A percentile compares a stretch with the other conserved stretches of the same genome.
phyloP scores from a whole-genome alignment of 2,113 vertebrate species.

The Aegithalos caudatus region DNA sequence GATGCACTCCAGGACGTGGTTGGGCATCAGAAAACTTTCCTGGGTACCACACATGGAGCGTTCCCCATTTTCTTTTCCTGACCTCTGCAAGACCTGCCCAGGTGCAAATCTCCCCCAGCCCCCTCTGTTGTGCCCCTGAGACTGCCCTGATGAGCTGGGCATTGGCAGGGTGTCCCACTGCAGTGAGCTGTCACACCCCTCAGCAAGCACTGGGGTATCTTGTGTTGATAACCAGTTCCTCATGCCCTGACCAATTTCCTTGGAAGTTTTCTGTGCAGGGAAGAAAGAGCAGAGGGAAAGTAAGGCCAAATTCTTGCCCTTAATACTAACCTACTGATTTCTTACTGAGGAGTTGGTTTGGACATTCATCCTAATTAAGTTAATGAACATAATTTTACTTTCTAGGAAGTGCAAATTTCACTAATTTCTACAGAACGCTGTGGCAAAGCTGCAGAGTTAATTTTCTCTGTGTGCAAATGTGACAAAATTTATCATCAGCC shows the following conservation, averaged over 20 bases:
- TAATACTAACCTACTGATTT: neutral
- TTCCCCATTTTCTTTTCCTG: neutral
- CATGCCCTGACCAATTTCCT: neutral
- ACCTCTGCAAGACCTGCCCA: neutral
- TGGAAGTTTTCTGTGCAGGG: neutral
- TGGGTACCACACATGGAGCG: neutral
- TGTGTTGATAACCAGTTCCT: neutral
- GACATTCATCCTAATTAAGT: neutral
- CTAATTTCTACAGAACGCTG: neutral
- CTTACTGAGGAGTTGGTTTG: neutral
- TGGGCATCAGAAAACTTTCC: neutral
- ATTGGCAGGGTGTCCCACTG: neutral
- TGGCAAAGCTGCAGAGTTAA: neutral
- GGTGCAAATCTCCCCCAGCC: neutral
- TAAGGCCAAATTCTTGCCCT: neutral
- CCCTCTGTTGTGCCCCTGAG: neutral
- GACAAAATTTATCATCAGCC: neutral
- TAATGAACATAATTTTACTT: neutral
- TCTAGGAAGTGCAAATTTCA: neutral
- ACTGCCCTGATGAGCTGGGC: neutral
- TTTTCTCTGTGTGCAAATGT: neutral
- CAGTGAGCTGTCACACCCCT: neutral
- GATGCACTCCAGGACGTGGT: fast-evolving
- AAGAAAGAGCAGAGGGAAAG: neutral
- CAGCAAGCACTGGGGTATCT: neutral